Conservation (phyloP, 2,888 invertebrate genomes). For the Dynastes maya region DNA sequence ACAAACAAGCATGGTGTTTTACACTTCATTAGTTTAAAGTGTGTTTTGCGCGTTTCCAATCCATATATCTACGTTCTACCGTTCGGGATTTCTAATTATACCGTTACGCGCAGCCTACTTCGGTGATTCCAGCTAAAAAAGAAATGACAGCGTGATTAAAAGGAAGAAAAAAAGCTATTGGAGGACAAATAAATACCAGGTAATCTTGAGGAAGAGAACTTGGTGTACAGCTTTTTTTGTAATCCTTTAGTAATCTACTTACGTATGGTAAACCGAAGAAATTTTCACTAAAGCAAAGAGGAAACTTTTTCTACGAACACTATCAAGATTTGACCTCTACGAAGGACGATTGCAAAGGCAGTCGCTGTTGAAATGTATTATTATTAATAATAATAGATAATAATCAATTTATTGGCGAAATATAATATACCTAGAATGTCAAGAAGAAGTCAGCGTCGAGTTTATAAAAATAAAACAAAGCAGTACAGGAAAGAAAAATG, state of each 20-base stretch:
- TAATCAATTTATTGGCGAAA: too few species aligned
- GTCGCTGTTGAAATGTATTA: too few species aligned
- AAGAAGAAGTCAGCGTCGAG: too few species aligned
- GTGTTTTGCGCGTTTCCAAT: constrained; percentile 33
- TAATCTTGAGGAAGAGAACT: background rate
- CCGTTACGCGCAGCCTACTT: constrained; percentile 38
- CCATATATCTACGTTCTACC: constrained; percentile 1
- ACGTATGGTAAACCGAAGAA: too few species aligned
- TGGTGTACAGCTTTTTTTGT: constrained; percentile 1
- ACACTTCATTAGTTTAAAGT: constrained; percentile 29
- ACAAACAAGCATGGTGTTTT: constrained; percentile 20
- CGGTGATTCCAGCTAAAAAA: constrained; percentile 24
- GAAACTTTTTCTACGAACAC: background rate
- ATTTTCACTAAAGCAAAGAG: too few species aligned
- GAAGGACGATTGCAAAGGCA: constrained; percentile 27
- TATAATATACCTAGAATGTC: too few species aligned
- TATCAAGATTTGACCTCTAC: constrained; percentile 24
- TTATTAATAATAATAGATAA: too few species aligned
- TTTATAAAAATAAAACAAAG: too few species aligned
- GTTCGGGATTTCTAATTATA: constrained; percentile 27
- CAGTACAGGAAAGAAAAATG: too few species aligned
- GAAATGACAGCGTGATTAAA: constrained; percentile 8
- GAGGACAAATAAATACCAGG: constrained; percentile 11
- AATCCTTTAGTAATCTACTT: too few species aligned
- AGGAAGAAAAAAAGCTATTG: background rate